Conservation (phyloP, 2,113 vertebrate species). For the Colistium nudipinnis region DNA sequence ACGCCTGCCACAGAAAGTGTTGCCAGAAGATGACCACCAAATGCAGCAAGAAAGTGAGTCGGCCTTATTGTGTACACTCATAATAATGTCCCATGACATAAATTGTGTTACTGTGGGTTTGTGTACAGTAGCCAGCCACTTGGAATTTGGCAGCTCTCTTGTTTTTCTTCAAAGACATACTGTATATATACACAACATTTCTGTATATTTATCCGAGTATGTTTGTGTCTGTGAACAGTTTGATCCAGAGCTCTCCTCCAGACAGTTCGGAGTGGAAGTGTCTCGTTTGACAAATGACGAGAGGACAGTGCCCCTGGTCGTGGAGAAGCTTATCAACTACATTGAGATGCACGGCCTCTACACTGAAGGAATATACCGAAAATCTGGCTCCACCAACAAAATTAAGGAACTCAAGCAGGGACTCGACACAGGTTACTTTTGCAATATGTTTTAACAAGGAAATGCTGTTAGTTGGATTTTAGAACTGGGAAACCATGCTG, state of each 20-base stretch:
- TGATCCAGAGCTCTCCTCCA: slow-evolving; percentile 91
- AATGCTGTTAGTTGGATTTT: not conserved
- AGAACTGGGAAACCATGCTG: not conserved
- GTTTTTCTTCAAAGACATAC: not conserved
- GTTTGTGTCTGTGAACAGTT: slow-evolving; percentile 80
- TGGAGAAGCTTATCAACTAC: slow-evolving; percentile 98
- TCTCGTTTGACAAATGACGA: slow-evolving; percentile 94
- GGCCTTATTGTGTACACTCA: slow-evolving; percentile 16
- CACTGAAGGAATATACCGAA: slow-evolving; percentile 97
- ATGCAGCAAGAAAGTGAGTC: slow-evolving; percentile 96
- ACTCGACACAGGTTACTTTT: slow-evolving; percentile 88
- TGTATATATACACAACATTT: not conserved
- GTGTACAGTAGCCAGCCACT: not conserved
- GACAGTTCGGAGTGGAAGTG: slow-evolving; percentile 95
- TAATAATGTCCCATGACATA: slow-evolving; percentile 49
- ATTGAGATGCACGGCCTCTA: slow-evolving; percentile 99
- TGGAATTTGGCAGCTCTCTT: not conserved
- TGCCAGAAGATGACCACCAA: slow-evolving; percentile 92
- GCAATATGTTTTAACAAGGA: too few relatives aligned
- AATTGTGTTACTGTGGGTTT: slow-evolving; percentile 28
- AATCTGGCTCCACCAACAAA: slow-evolving; percentile 96
- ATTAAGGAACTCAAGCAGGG: slow-evolving; percentile 95
- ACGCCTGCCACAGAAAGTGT: slow-evolving; percentile 98
- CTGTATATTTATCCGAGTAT: not conserved
- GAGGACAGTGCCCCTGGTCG: slow-evolving; percentile 90